Base-by-base conservation (phyloP, 1,140 invertebrate species). In the Pseudomyrmex flavicornis region DNA sequence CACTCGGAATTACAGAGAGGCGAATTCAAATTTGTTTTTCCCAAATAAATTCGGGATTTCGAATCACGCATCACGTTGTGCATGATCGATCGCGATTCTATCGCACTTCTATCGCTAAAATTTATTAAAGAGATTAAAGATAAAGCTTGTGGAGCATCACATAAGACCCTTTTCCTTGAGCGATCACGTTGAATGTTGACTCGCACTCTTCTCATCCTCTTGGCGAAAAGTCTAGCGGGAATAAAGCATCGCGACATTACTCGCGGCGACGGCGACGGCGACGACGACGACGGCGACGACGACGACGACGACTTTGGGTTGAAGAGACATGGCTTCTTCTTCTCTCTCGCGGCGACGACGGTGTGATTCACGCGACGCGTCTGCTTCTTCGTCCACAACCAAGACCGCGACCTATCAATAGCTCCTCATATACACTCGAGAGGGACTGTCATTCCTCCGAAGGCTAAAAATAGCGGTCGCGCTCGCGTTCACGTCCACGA, bases 371-470 rank as follows among this genome's bases (percentile, higher is more conserved):
- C 86, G 75, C 87, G 84, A 83, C 76, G 87, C 76, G 73, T 88
- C 84, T 90, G 82, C 72, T 76, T 85, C 82, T 82, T 88, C 35
- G 35, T 35, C 84, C 69, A 63, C 84, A 86, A 89, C 84, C 66
- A 86, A 88, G 75, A 83, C 83, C 89, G 66, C 85, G 74, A 91
- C 90, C 91, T 92, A 93, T 92, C 92, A 93, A 93, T 93, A 92
- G 92, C 90, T 89, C 82, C 90, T 92, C 90, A 87, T 93, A 89
- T 89, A 92, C 91, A 85, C 87, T 84, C 82, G 91, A 90, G 90
- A 91, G 90, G 90, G 90, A 91, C 90, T 92, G 91, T 92, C 92
- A 92, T 93, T 92, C 91, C 90, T 89, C 86, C 84, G 84, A 85
- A 84, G 80, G 87, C 92, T 93, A 93, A 92, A 92, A 93, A 93